Base-by-base conservation (phyloP, 2,113 vertebrate species). In the Gasterosteus aculeatus region DNA sequence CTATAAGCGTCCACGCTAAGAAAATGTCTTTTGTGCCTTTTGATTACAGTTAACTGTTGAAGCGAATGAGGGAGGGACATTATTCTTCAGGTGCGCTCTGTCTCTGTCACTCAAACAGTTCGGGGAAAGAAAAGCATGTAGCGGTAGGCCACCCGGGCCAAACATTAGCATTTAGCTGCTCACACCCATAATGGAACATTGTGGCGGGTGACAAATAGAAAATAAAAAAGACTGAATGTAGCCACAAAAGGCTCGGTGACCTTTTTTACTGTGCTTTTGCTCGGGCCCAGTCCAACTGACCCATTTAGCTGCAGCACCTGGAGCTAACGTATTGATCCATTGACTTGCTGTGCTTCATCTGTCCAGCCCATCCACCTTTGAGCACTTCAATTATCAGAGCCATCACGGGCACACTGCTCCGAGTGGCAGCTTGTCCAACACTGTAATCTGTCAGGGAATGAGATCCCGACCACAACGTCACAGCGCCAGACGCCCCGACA, bases 321-420 rank as follows among this genome's bases (percentile, higher is more conserved):
- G 63, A 89, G 84, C 92, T 84, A 74, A 90, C 82, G 69, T 90
- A 93, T 92, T 89, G 92, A 92, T 93, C 85, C 87, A 85, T 91
- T 87, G 89, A 92, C 88, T 89, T 75, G 78, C 86, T 39, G 61
- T 72, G 85, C 88, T 91, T 92, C 92, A 93, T 92, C 92, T 86
- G 86, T 91, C 89, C 89, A 84, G 81, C 79, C 86, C 82, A 85
- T 90, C 90, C 87, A 87, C 86, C 88, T 82, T 86, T 86, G 87
- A 93, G 89, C 90, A 90, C 91, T 94, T 91, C 92, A 93, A 92
- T 94, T 94, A 94, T 94, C 90, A 92, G 87, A 93, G 89, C 84
- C 89, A 89, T 93, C 91, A 89, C 84, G 83, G 88, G 75, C 83
- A 60, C 65, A 82, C 63, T 72, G 88, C 88, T 82, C 73, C 80